phyloP scores from a whole-genome alignment of 2,113 vertebrate species.

The Chloroceryle aenea region DNA sequence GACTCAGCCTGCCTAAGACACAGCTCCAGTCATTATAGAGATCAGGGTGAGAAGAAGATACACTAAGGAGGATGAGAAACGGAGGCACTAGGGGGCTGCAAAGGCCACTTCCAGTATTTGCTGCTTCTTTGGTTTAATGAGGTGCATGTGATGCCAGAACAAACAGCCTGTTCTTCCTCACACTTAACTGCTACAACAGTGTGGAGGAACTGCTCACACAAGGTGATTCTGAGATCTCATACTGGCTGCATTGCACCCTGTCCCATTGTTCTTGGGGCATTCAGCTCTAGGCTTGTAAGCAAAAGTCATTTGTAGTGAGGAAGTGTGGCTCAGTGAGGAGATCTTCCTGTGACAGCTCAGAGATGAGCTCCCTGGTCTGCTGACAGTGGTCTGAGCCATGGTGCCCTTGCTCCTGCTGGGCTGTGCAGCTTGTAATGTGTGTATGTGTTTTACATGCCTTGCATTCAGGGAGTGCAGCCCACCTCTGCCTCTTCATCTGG shows the following conservation, averaged over 20 bases:
- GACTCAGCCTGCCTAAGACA: background rate
- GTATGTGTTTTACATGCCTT: background rate
- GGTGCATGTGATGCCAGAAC: background rate
- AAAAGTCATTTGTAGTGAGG: background rate
- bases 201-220: background rate
- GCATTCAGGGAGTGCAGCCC: background rate
- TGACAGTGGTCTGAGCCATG: fast-evolving
- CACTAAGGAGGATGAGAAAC: background rate
- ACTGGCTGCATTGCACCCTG: background rate
- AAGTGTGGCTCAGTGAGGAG: background rate
- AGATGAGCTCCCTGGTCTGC: background rate
- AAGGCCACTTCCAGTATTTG: background rate
- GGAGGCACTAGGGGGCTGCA: background rate
- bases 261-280: background rate
- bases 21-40: background rate
- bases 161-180: background rate
- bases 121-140: background rate
- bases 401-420: fast-evolving
- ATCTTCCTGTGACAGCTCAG: background rate
- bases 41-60: background rate
- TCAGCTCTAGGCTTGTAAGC: background rate
- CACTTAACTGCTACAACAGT: background rate
- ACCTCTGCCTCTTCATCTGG: background rate
- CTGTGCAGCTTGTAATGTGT: background rate
- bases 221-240: background rate